Base-by-base conservation (phyloP, 92 coral and sea anemone genomes). In the Porites divaricata region DNA sequence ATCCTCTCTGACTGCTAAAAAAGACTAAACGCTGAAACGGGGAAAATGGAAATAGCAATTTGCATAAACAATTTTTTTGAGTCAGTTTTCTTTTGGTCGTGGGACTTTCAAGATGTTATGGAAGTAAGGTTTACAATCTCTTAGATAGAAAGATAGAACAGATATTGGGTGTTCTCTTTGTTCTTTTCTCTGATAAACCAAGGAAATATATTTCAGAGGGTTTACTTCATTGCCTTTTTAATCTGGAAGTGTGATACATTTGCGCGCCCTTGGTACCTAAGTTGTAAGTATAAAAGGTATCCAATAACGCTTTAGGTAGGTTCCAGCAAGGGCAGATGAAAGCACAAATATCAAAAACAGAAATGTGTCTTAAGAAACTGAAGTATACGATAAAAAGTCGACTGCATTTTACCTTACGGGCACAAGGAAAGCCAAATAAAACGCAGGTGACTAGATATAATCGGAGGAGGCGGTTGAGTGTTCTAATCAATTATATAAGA, bases 261-360 rank as follows among this genome's bases (percentile, higher is more conserved):
- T 75, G 22, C 14, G 24, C 25, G 17, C 51, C 14, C 15, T 23
- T 26, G 79, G 45, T 75, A 15, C 51, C 28, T 57, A 49, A 75
- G 66, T 56, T 7, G 8, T 57, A 24, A 6, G 23, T 23, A 56
- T 66, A 13, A 66, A 24, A 25, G 25, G 12, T 23, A 9, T 14
- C 70, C 23, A 25, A 66, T 23, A 23, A 4, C 24, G 41, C 23
- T 15, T 9, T 9, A 12, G 28, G 70, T 74, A 16, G 50, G 66
- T 71, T 22, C 58, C 74, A 66, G 75, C 75, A 11, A 26, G 54
- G 50, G 59, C 75, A 80, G 75, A 24, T 80, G 67, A 59, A 35
- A 6, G 74, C 7, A 59, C 54, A 72, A 6, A 54, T n/a, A 53
- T 80, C 51, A 80, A 53, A 67, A 11, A 19, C 63, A 22, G 64